Percentiles rank a stretch among this genome's conserved stretches.
phyloP scores from a whole-genome alignment of 2,797 vertebrate species.

The Enteromius viviparus region DNA sequence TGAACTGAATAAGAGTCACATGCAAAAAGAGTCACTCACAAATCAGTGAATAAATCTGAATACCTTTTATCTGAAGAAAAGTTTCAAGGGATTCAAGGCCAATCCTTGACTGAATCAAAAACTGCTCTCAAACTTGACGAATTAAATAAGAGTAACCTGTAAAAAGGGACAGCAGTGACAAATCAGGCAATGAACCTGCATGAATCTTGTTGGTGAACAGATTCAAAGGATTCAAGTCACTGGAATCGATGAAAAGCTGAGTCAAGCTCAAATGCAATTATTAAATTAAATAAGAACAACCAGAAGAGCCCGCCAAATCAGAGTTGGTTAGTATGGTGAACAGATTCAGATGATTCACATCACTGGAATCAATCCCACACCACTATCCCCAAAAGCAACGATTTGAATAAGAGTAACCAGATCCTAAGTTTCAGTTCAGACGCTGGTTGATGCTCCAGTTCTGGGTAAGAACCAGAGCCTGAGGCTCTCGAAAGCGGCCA shows the following conservation, averaged over 20 bases:
- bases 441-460: neutral
- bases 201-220: neutral
- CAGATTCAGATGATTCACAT: neutral
- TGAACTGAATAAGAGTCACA: neutral
- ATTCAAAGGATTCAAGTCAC: neutral
- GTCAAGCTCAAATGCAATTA: neutral
- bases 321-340: neutral
- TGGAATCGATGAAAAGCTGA: neutral
- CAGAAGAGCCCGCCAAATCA: neutral
- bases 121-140: neutral
- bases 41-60: too few relatives aligned
- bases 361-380: neutral
- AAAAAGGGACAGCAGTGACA: neutral
- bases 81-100: too few relatives aligned
- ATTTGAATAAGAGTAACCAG: neutral
- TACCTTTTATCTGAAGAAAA: too few relatives aligned
- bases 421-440: neutral
- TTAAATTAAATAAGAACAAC: neutral
- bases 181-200: neutral
- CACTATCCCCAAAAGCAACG: neutral
- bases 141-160: neutral
- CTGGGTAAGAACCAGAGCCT: neutral
- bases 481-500: conserved; percentile 13
- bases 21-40: neutral
- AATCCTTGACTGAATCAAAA: neutral